Evolutionary conservation across 2,113 vertebrate genomes (phyloP).

Genomic region (Spea multiplicata): DNA sequence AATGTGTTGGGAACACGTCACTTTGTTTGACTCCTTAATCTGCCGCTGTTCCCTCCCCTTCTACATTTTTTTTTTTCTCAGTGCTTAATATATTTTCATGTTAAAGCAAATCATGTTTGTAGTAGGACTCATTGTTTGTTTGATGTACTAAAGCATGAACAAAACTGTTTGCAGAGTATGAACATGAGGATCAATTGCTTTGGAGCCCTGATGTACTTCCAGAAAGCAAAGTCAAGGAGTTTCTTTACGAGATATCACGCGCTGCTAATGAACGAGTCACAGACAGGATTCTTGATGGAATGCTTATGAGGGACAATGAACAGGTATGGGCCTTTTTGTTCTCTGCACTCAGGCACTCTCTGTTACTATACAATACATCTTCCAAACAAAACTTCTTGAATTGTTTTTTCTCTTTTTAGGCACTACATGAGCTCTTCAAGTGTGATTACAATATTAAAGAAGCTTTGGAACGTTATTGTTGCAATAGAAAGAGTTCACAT

Average conservation of each 20-base stretch:
- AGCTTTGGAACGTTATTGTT: slow-evolving; percentile 84
- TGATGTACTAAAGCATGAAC: neutral
- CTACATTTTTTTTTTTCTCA: neutral
- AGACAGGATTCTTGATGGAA: slow-evolving; percentile 69
- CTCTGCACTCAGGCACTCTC: no score
- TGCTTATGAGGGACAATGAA: slow-evolving; percentile 84
- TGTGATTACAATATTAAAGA: slow-evolving; percentile 86
- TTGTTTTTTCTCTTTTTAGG: slow-evolving; percentile 62
- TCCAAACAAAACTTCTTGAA: no score
- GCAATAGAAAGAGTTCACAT: slow-evolving; percentile 77
- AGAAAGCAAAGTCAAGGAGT: slow-evolving; percentile 86
- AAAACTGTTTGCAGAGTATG: slow-evolving; percentile 71
- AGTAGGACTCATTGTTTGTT: no score
- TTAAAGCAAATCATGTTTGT: no score
- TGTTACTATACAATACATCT: neutral
- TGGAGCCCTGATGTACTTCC: slow-evolving; percentile 84
- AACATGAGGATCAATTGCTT: slow-evolving; percentile 89
- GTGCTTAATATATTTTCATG: no score
- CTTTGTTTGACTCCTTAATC: neutral
- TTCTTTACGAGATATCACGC: slow-evolving; percentile 81
- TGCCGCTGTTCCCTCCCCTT: no score
- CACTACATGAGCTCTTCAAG: slow-evolving; percentile 86
- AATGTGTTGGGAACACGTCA: neutral
- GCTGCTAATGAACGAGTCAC: slow-evolving; percentile 70
- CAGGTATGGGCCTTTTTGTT: slow-evolving; percentile 68